Evolutionary conservation across 2,113 vertebrate genomes (phyloP).

Genomic region (Psophia crepitans): DNA sequence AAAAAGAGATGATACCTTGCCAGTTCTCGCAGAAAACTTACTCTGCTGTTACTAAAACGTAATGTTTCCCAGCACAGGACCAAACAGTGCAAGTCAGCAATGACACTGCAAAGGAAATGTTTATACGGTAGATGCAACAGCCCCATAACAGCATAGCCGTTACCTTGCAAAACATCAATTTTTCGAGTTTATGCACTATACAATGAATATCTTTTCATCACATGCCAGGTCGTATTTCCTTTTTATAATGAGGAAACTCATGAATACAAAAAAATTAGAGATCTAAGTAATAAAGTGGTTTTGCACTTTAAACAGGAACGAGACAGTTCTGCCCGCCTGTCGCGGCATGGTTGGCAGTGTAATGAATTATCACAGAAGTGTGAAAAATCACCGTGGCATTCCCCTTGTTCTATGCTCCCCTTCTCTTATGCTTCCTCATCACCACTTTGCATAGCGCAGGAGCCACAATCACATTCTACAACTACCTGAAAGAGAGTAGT

Average conservation of each 20-base stretch:
- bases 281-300: neutral
- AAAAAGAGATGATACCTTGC: neutral
- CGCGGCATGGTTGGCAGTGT: neutral
- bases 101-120: neutral
- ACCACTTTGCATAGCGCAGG: neutral
- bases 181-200: neutral
- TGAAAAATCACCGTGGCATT: neutral
- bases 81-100: neutral
- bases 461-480: rapidly evolving
- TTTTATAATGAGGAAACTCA: neutral
- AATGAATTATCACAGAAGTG: neutral
- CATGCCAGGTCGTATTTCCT: neutral
- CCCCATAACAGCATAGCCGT: neutral
- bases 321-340: too few species aligned
- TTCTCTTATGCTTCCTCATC: neutral
- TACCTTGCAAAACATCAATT: neutral
- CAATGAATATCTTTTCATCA: neutral
- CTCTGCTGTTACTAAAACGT: neutral
- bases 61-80: neutral
- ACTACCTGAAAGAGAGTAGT: too few species aligned
- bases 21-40: neutral
- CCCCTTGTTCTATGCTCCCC: neutral
- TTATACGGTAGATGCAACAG: neutral
- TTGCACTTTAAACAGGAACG: neutral
- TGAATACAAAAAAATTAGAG: neutral